Base-by-base conservation (phyloP, 2,888 invertebrate species). In the Drosophila incognita region DNA sequence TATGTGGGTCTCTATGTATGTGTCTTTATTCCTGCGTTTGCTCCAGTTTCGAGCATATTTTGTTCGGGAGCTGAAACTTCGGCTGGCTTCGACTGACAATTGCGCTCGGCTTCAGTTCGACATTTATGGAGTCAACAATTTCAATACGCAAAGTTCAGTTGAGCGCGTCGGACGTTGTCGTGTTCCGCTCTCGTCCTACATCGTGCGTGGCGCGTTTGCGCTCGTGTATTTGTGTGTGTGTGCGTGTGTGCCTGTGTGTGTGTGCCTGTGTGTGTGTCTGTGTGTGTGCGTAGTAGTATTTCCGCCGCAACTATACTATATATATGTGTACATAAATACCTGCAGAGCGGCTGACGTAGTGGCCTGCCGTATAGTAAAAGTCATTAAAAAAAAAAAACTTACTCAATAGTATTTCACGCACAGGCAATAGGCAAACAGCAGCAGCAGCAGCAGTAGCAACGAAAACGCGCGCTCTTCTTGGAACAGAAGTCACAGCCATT, bases 121-220 rank as follows among this genome's bases (percentile, higher is more conserved):
- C 74, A 66, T 66, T 75, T 70, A 74, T 76, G 72, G 78, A 80
- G 81, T 62, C 42, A 74, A 73, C 76, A 64, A 69, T 79, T 91
- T 91, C 77, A 92, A 91, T 92, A 90, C 89, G 87, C 82, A 87
- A 87, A 89, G 87, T 90, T 90, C 87, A 83, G 84, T 87, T 88
- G 91, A 92, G 90, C 92, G 91, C 90, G 89, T 91, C 90, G 91
- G 85, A 86, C 85, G 91, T 91, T 87, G 76, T 79, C 76, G 79
- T 73, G 40, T 70, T 58, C 53, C 69, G 71, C 82, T 74, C 72
- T 81, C 76, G 76, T 76, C 66, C 69, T 64, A 64, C 76, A 75
- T 79, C 74, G 79, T 87, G 80, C 82, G 83, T 86, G 80, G 73
- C 75, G 79, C 70, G 70, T 68, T 76, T 73, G 62, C 59, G 65